Evolutionary conservation across 2,113 vertebrate genomes (phyloP).

Genomic region (Hymenochirus boettgeri): DNA sequence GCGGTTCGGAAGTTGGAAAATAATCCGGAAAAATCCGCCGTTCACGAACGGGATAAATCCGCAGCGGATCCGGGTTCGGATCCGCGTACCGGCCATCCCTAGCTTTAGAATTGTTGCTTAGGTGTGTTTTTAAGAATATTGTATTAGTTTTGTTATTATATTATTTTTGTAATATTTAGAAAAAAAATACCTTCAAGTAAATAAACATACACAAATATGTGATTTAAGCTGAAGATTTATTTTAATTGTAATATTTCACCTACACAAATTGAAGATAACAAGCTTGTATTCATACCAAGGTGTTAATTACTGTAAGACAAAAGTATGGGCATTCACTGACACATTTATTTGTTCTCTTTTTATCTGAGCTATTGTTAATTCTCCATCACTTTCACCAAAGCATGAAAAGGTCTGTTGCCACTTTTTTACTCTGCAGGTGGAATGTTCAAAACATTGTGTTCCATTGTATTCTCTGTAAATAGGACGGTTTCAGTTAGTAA

Average conservation of each 20-base stretch:
- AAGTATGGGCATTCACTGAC: conserved; percentile 74
- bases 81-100: too few relatives aligned
- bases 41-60: too few relatives aligned
- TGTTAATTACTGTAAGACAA: conserved; percentile 89
- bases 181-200: conserved; percentile 56
- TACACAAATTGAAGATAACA: conserved; percentile 65
- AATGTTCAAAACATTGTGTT: conserved; percentile 67
- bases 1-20: too few relatives aligned
- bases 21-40: too few relatives aligned
- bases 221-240: conserved; percentile 52
- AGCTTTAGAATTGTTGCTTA: too few relatives aligned
- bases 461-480: conserved; percentile 54
- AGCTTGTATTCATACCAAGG: conserved; percentile 74
- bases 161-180: conserved; percentile 14
- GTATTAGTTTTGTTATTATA: too few relatives aligned
- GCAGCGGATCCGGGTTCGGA: too few relatives aligned
- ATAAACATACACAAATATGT: conserved; percentile 55
- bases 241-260: conserved; percentile 73
- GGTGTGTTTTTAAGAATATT: too few relatives aligned
- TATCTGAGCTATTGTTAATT: conserved; percentile 67
- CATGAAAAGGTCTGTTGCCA: conserved; percentile 55
- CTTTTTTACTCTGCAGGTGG: conserved; percentile 65
- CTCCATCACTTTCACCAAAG: conserved; percentile 53
- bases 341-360: conserved; percentile 67
- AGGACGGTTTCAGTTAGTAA: conserved; percentile 49